A percentile compares a stretch with the other conserved stretches of the same genome.
These are phyloP conservation scores for Brachyptera risi DNA, from an alignment of 2,888 invertebrate species.

Conservation along the genomic window DNA sequence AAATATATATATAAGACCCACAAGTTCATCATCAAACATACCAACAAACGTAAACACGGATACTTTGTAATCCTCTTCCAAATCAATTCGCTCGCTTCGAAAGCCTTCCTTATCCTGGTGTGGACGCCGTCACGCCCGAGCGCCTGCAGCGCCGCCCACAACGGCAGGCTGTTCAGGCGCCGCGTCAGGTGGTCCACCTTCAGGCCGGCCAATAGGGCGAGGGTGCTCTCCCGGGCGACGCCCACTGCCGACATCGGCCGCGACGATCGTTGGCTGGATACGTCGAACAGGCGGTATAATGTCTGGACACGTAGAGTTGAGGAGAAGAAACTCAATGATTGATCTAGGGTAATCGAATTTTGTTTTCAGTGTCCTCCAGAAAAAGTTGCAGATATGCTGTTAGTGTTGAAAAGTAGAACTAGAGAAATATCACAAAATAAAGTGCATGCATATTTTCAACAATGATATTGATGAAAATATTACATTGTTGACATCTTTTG, in stretches of 20 bases:
- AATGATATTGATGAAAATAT: too few species aligned
- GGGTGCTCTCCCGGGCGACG: conserved; percentile 52
- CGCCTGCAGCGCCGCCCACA: conserved; percentile 74
- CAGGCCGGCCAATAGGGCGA: conserved; percentile 57
- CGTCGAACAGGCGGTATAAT: conserved; percentile 57
- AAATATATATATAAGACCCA: too few species aligned
- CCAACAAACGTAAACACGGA: conserved; percentile 66
- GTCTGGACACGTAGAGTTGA: conserved; percentile 45
- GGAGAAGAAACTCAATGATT: too few species aligned
- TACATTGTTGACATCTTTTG: too few species aligned
- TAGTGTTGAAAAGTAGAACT: too few species aligned
- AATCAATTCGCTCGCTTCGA: conserved; percentile 63
- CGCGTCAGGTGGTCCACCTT: conserved; percentile 50
- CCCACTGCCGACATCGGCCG: conserved; percentile 40
- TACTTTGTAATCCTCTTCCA: conserved; percentile 58
- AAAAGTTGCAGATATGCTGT: too few species aligned
- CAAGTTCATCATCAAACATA: too few species aligned
- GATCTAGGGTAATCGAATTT: too few species aligned
- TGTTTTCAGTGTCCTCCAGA: too few species aligned
- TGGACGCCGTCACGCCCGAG: conserved; percentile 63
- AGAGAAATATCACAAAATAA: too few species aligned
- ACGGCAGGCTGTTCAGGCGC: conserved; percentile 70
- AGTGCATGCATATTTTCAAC: too few species aligned
- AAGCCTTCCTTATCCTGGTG: conserved; percentile 66
- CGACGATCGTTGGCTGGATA: conserved; percentile 31